Conservation (phyloP, 2,113 vertebrate species). For the Sceloporus tristichus region DNA sequence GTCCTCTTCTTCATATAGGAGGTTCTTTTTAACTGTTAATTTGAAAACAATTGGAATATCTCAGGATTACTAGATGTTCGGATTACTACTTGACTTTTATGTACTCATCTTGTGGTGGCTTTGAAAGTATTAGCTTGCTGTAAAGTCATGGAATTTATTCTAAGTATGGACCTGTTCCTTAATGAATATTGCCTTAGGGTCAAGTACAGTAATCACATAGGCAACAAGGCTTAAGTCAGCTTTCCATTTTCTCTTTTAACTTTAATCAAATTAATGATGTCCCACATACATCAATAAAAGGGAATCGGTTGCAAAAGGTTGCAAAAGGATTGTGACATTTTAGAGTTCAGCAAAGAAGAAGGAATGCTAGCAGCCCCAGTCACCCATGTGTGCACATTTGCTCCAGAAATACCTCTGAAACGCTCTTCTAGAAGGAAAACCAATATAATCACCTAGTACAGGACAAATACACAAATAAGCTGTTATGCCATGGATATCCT, state of each 20-base stretch:
- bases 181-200: constrained; percentile 55
- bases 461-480: constrained; percentile 5
- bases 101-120: constrained; percentile 40
- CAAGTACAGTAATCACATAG: constrained; percentile 47
- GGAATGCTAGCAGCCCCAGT: constrained; percentile 21
- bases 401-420: neutral
- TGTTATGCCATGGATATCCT: constrained; percentile 16
- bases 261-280: constrained; percentile 45
- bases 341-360: neutral
- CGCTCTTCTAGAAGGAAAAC: constrained; percentile 27
- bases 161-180: constrained; percentile 51
- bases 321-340: constrained; percentile 28
- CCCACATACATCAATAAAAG: constrained; percentile 29
- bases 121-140: constrained; percentile 58
- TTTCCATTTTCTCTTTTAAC: constrained; percentile 58
- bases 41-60: constrained; percentile 51
- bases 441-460: constrained; percentile 1
- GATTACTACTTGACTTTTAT: constrained; percentile 39
- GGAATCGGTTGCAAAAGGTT: neutral
- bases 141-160: constrained; percentile 65
- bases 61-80: constrained; percentile 54
- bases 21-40: constrained; percentile 49
- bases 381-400: constrained; percentile 31
- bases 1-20: constrained; percentile 23
- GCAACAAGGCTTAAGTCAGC: constrained; percentile 53